Base-by-base conservation (phyloP, 2,113 vertebrate species). In the human (Homo sapiens) region DNA sequence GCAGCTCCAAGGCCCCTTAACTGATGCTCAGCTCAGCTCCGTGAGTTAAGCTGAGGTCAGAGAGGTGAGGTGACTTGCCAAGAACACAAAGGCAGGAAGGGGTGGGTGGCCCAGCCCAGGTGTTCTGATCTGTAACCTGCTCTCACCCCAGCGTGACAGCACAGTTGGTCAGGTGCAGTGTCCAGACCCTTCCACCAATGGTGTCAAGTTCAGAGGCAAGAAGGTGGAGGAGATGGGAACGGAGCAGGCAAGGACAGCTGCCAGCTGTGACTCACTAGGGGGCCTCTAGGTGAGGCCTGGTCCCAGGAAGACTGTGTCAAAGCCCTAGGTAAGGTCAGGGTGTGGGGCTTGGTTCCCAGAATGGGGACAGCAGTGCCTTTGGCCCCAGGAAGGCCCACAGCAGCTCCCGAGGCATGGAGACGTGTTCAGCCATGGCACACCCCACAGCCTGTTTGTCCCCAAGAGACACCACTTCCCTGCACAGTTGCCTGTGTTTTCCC, bases 171-270 rank as follows among this genome's bases (percentile, higher is more conserved):
- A 30, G 43, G 43, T 14, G 6, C 20, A 64, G 40, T 78, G 35
- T 13, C 73, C 35, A 75, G 52, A 6, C 23, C 13, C 83, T 3
- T 4, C 23, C 68, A n/a, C 48, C 18, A 32, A 18, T 11, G n/a
- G 1, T 6, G 25, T 22, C 0, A 1, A 8, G 23, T 61, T 79
- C 11, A 16, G 57, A 57, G 59, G 27, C 2, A 1, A 17, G 13
- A 68, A 48, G 75, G n/a, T 20, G 13, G 7, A 55, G 64, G 48
- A 59, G 88, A 43, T 1, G 1, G 9, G 27, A 45, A 10, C 1
- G 27, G 59, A n/a, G 20, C 1, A 14, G 48, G 52, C 9, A 40
- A 57, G 35, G 48, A 20, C 6, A 0, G 68, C 27, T 35, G 11
- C 57, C 23, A 9, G 25, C 35, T 25, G 25, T n/a, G 45, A 50